A percentile compares a stretch with the other conserved stretches of the same genome.
Conservation (phyloP, 2,888 invertebrate species). For the Sminthurides aquaticus region DNA sequence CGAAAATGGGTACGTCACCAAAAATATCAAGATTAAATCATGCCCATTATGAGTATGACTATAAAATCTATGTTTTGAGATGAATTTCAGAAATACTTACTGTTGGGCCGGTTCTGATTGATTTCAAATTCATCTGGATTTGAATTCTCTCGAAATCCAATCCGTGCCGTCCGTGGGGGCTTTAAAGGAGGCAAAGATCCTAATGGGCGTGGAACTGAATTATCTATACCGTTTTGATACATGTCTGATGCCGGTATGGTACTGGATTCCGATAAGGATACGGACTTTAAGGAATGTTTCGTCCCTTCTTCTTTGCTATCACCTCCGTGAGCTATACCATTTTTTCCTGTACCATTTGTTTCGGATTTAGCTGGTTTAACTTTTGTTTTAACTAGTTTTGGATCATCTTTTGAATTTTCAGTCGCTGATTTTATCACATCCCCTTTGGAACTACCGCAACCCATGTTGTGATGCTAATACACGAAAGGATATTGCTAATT, state of each 20-base stretch:
- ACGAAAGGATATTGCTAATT: no score
- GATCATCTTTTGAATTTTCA: conserved; percentile 10
- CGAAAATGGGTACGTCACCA: background rate
- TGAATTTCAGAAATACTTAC: conserved; percentile 8
- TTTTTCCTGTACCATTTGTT: conserved; percentile 8
- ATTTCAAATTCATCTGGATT: conserved; percentile 18
- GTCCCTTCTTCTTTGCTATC: conserved; percentile 8
- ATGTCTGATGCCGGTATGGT: conserved; percentile 39
- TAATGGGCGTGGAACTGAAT: conserved; percentile 17
- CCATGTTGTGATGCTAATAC: conserved; percentile 25
- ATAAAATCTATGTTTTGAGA: background rate
- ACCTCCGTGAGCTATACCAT: conserved; percentile 12
- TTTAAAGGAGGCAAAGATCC: conserved; percentile 40
- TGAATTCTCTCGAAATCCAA: conserved; percentile 31
- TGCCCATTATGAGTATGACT: background rate
- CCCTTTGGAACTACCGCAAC: conserved; percentile 41
- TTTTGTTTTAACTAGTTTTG: conserved; percentile 20
- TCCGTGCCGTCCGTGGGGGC: conserved; percentile 34
- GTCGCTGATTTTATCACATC: conserved; percentile 39
- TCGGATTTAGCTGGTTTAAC: conserved; percentile 12
- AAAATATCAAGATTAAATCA: background rate
- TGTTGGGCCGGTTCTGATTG: conserved; percentile 21
- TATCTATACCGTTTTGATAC: conserved; percentile 33
- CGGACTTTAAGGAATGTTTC: conserved; percentile 25
- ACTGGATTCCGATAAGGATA: conserved; percentile 33